These are phyloP conservation scores for Brotula barbata DNA, from an alignment of 2,797 vertebrate species.

Conservation along the genomic window DNA sequence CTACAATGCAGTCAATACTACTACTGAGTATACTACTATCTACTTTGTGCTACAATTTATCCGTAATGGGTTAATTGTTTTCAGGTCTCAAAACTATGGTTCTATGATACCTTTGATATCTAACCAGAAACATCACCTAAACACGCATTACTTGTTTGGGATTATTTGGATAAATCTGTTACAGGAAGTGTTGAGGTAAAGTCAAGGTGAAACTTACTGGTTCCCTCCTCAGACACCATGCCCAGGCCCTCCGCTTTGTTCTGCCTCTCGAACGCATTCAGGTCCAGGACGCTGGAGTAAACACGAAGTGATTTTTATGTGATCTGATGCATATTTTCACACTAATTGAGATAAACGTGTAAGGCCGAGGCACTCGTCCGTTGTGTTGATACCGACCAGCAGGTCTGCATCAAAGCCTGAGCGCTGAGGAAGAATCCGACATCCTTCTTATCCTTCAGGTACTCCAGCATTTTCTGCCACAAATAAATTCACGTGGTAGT, in stretches of 20 bases:
- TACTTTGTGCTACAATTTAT: too few relatives aligned
- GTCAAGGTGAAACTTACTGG: slow-evolving; percentile 77
- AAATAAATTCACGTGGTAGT: background rate
- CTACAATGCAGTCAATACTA: slow-evolving; percentile 48
- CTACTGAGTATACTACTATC: slow-evolving; percentile 45
- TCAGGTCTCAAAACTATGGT: too few relatives aligned
- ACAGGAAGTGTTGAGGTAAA: slow-evolving; percentile 10
- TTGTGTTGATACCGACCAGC: slow-evolving; percentile 80
- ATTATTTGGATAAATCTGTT: too few relatives aligned
- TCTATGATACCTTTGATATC: too few relatives aligned
- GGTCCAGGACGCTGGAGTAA: slow-evolving; percentile 87
- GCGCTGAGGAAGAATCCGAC: slow-evolving; percentile 94
- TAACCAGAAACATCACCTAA: background rate
- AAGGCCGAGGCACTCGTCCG: too few relatives aligned
- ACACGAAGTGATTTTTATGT: slow-evolving; percentile 12
- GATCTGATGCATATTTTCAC: background rate
- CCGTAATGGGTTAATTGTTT: slow-evolving; percentile 2
- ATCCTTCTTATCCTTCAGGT: slow-evolving; percentile 92
- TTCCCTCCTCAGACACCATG: slow-evolving; percentile 97
- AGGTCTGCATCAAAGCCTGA: slow-evolving; percentile 93
- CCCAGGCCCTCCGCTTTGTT: slow-evolving; percentile 96
- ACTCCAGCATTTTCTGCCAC: slow-evolving; percentile 94
- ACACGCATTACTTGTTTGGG: slow-evolving; percentile 1
- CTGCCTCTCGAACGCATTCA: slow-evolving; percentile 95
- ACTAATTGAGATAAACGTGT: background rate